A percentile compares a stretch with the other conserved stretches of the same genome.
Evolutionary conservation across 2,888 invertebrate genomes (phyloP).

Genomic region (Eupithecia abbreviata): DNA sequence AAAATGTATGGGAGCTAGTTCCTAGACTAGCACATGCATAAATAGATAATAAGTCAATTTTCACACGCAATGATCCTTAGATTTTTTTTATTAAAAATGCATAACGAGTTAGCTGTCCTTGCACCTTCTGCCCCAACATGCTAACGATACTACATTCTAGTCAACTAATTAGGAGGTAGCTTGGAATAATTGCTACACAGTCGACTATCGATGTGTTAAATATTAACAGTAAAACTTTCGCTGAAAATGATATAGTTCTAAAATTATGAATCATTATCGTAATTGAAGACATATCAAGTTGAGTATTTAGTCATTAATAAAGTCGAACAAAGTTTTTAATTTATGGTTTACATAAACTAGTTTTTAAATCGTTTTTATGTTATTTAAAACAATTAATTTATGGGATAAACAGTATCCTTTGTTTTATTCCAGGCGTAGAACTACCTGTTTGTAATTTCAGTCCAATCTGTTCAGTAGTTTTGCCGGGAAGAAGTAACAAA

Average conservation of each 20-base stretch:
- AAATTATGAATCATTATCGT: constrained; percentile 30
- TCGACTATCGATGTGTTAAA: constrained; percentile 12
- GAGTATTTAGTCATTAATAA: constrained; percentile 8
- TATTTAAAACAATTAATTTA: too few relatives aligned
- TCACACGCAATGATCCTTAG: neutral
- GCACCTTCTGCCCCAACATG: neutral
- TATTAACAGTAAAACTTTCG: constrained; percentile 17
- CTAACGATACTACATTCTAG: neutral
- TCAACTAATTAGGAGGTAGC: neutral
- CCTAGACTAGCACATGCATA: neutral
- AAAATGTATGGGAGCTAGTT: neutral
- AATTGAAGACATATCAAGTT: constrained; percentile 15
- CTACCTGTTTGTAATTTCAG: too few relatives aligned
- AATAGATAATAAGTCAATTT: neutral
- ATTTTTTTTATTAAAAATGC: neutral
- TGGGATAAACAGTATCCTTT: too few relatives aligned
- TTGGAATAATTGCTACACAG: constrained; percentile 18
- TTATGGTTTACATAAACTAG: neutral
- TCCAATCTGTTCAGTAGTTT: too few relatives aligned
- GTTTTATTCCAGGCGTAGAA: too few relatives aligned
- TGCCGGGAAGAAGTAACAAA: too few relatives aligned
- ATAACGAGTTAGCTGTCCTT: neutral
- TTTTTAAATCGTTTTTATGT: too few relatives aligned
- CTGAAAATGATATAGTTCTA: constrained; percentile 17
- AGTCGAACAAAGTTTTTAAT: constrained; percentile 6